Base-by-base conservation (phyloP, 2,888 invertebrate genomes). In the Lochmaea crataegi region DNA sequence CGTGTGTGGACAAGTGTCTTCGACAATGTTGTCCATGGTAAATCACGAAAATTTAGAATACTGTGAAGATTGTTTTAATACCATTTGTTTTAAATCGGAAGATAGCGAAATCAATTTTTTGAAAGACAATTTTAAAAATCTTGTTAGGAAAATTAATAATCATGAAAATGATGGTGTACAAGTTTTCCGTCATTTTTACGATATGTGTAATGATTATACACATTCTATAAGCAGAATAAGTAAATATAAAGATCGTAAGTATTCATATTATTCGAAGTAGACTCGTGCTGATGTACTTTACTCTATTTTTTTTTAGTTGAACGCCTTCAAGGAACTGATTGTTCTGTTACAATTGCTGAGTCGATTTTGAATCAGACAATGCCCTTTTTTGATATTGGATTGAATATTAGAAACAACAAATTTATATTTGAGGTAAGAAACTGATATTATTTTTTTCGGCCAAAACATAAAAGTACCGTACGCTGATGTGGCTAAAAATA, bases 381-480 rank as follows among this genome's bases (percentile, higher is more conserved):
- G 61, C 75, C 72, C n/a, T 72, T 75, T 45, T 75, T 75, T 12
- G 75, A 75, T 41, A 32, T 75, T 10, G 72, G 72, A 58, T 57
- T 75, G 41, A 63, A 63, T 18, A 70, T 75, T 22, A 9, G n/a
- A 14, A 51, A 70, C 10, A 45, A 57, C n/a, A 18, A 22, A 41
- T 67, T 67, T 51, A 58, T 57, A 11, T 51, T 69, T 38, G 68
- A 75, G 67, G 75, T 75, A 38, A 75, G n/a, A n/a, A n/a, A n/a
- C n/a, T n/a, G n/a, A n/a, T n/a, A 56, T 42, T 9, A 18, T 32
- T 22, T 22, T 22, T 22, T 22, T 22, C 22, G 1, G 22, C 2
- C 2, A 22, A 22, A 22, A 2, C 22, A 22, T 22, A 22, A 22
- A n/a, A 2, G 22, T 22, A 22, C 22, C 22, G 22, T 22, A 22